Evolutionary conservation across 2,888 invertebrate species (phyloP).

Genomic region (Deladenus siricidicola): DNA sequence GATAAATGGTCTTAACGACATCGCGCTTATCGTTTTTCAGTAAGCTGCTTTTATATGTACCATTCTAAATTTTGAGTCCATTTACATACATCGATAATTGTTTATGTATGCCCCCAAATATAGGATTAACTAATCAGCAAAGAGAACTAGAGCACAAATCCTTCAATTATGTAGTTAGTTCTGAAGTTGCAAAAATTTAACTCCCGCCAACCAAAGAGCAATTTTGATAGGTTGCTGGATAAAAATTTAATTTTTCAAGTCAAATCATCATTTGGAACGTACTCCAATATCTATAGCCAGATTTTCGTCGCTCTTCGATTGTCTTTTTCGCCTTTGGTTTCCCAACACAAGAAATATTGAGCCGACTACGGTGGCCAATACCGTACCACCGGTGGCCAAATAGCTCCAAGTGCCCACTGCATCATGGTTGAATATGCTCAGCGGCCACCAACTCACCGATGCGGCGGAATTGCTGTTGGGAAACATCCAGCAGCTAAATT

Average conservation of each 20-base stretch:
- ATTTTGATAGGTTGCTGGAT: too few species aligned
- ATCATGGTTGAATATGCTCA: background rate
- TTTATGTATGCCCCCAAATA: too few species aligned
- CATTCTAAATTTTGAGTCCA: conserved; percentile 33
- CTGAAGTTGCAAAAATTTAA: too few species aligned
- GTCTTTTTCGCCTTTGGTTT: background rate
- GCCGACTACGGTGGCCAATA: background rate
- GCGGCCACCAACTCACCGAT: background rate
- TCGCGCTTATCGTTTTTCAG: conserved; percentile 32
- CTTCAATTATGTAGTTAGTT: too few species aligned
- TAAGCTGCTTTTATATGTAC: conserved; percentile 46
- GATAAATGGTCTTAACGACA: conserved; percentile 32
- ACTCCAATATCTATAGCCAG: background rate
- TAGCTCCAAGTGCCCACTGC: background rate
- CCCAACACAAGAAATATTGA: background rate
- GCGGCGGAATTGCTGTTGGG: background rate
- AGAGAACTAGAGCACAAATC: too few species aligned
- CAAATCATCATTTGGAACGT: too few species aligned
- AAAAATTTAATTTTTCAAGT: too few species aligned
- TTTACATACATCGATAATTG: too few species aligned
- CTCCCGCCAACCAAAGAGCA: too few species aligned
- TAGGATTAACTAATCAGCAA: too few species aligned
- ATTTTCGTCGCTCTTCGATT: background rate
- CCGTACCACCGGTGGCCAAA: background rate
- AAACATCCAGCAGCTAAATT: background rate